Percentiles rank a stretch among this genome's conserved stretches.
phyloP scores from a whole-genome alignment of 2,113 vertebrate species.

The Thryonomys swinderianus region DNA sequence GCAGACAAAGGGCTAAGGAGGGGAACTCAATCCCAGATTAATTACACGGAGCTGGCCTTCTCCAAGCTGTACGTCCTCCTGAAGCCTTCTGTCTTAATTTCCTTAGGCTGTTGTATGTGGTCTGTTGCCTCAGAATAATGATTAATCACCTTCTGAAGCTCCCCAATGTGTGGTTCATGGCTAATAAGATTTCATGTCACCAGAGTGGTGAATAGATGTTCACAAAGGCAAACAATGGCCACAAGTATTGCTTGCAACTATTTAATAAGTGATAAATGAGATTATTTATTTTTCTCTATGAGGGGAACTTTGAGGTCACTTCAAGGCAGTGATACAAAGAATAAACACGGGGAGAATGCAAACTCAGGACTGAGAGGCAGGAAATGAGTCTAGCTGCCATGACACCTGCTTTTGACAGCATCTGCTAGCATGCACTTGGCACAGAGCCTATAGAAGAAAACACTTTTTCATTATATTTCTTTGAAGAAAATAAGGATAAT shows the following conservation, averaged over 20 bases:
- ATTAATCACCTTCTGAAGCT: slow-evolving; percentile 67
- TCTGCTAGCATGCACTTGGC: slow-evolving; percentile 43
- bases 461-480: slow-evolving; percentile 39
- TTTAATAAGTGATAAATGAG: slow-evolving; percentile 66
- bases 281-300: slow-evolving; percentile 68
- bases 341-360: slow-evolving; percentile 58
- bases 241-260: slow-evolving; percentile 43
- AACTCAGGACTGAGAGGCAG: slow-evolving; percentile 22
- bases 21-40: slow-evolving; percentile 57
- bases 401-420: slow-evolving; percentile 45
- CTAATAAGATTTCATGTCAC: slow-evolving; percentile 63
- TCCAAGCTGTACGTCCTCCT: slow-evolving; percentile 40
- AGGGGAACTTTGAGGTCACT: slow-evolving; percentile 61
- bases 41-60: slow-evolving; percentile 4
- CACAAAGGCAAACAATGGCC: slow-evolving; percentile 67
- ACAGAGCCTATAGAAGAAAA: slow-evolving; percentile 48
- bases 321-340: slow-evolving; percentile 45
- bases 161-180: background rate
- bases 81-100: slow-evolving; percentile 65
- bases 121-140: slow-evolving; percentile 55
- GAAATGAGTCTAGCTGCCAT: slow-evolving; percentile 62
- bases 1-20: slow-evolving; percentile 53
- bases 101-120: slow-evolving; percentile 36
- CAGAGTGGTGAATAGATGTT: slow-evolving; percentile 50
- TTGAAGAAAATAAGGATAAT: slow-evolving; percentile 58